Base-by-base conservation (phyloP, 2,888 invertebrate genomes). In the Hipparchia semele region DNA sequence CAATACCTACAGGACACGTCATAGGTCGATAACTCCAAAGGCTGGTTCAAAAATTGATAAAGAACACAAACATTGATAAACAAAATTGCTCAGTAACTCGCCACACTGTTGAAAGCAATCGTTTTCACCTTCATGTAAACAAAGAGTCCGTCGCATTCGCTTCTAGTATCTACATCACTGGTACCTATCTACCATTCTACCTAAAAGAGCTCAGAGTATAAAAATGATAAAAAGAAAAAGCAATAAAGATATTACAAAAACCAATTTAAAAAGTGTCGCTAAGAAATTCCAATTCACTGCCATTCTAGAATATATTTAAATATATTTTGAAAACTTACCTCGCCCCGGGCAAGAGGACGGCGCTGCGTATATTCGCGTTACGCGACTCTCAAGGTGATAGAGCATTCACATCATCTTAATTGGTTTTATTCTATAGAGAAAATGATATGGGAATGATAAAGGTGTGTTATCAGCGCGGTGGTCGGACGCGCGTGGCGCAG, bases 251-350 rank as follows among this genome's bases (percentile, higher is more conserved):
- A 71, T 71, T 67, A 60, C 23, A 61, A 61, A 23, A 72, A 72
- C 62, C 72, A 71, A 69, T 62, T 72, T 59, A 39, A 58, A 68
- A 72, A 72, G 68, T 68, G 46, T 58, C 62, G 51, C 51, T 12
- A 65, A 65, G 69, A 66, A 70, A 73, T 73, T 70, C 54, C 61
- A 66, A 71, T 59, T 68, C 56, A 62, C 49, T 69, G 59, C 60
- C 56, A 72, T 67, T 33, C 10, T n/a, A 65, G 68, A 75, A 75
- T 70, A 75, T 53, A 70, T 62, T 73, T 53, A 67, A 72, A 76
- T 73, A 79, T 81, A 81, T 81, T 71, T 73, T 58, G 6, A 72
- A 85, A 89, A 89, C 90, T 90, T 86, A 91, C 91, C 90, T 86
- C 78, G 83, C 85, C 84, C 84, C 79, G 76, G 79, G 85, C 82